Conservation (phyloP, 2,888 invertebrate genomes). For the Thecophora atra region DNA sequence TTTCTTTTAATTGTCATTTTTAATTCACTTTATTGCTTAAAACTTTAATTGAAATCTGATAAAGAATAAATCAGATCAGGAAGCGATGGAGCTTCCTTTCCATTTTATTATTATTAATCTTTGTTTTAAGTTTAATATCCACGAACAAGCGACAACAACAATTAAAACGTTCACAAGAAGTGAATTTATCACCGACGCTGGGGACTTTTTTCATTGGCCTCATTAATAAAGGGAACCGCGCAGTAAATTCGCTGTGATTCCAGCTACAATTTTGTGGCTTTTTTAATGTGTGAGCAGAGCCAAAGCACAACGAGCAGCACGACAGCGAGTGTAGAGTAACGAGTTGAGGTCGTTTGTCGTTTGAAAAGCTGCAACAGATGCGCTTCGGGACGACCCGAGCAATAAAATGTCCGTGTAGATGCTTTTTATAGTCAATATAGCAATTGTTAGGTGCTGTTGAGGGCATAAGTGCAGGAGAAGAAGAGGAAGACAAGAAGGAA, state of each 20-base stretch:
- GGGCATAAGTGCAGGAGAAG: background rate
- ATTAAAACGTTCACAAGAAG: background rate
- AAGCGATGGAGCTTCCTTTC: no score
- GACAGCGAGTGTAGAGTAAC: background rate
- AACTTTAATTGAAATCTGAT: background rate
- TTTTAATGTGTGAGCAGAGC: background rate
- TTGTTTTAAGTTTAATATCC: no score
- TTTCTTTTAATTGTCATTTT: background rate
- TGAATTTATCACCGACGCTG: background rate
- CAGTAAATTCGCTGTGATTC: slow-evolving; percentile 5
- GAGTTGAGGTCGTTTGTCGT: background rate
- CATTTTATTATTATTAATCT: no score
- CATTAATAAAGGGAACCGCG: slow-evolving; percentile 2
- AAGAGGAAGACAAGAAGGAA: background rate
- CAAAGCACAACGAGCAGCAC: background rate
- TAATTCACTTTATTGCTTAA: background rate
- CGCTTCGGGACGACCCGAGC: background rate
- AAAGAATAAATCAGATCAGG: background rate
- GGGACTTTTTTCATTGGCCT: background rate
- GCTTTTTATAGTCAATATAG: background rate
- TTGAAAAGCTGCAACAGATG: no score
- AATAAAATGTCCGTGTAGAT: background rate
- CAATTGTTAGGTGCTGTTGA: background rate
- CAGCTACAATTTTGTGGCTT: background rate
- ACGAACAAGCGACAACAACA: background rate